Conservation (phyloP, 1,140 invertebrate genomes). For the Akabosia matsudoensis region DNA sequence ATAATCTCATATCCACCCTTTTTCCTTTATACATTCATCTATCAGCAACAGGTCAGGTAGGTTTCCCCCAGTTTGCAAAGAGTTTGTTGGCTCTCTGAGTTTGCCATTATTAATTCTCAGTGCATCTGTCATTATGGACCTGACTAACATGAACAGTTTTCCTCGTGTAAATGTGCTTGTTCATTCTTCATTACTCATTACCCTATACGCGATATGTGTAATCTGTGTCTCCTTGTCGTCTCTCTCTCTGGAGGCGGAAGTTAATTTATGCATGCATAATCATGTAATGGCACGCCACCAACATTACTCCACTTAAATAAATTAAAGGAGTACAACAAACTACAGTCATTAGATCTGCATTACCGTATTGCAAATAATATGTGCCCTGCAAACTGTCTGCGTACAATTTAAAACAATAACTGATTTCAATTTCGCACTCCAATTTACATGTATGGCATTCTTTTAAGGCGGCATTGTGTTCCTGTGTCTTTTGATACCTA, state of each 20-base stretch:
- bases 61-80: too few species aligned
- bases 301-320: background rate
- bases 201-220: background rate
- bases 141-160: too few species aligned
- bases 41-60: too few species aligned
- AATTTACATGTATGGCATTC: too few species aligned
- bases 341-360: background rate
- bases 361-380: background rate
- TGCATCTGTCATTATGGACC: too few species aligned
- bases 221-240: background rate
- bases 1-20: background rate
- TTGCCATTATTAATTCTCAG: too few species aligned
- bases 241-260: slow-evolving; percentile 7
- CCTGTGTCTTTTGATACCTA: background rate
- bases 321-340: background rate
- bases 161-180: too few species aligned
- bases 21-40: background rate
- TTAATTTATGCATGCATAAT: slow-evolving; percentile 4
- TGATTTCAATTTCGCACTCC: background rate
- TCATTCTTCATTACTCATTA: too few species aligned
- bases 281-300: background rate
- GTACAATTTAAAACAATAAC: background rate
- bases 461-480: too few species aligned
- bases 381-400: background rate
- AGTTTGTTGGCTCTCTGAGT: too few species aligned